These are phyloP conservation scores for Tachycineta bicolor DNA, from an alignment of 2,113 vertebrate genomes.

Conservation along the genomic window DNA sequence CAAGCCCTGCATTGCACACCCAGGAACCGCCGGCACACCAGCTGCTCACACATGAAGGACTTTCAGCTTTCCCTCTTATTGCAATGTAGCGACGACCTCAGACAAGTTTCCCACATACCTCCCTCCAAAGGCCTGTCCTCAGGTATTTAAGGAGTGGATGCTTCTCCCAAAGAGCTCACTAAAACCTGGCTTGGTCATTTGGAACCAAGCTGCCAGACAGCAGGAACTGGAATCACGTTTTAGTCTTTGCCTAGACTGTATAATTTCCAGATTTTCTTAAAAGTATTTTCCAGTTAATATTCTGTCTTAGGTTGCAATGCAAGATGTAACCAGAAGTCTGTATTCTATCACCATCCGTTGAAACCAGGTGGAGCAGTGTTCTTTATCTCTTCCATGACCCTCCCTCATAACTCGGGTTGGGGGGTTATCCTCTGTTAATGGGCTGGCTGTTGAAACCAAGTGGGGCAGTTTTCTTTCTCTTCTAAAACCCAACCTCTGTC, in stretches of 20 bases:
- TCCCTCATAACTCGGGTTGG: not conserved
- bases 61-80: not conserved
- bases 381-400: not conserved
- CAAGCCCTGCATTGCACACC: not conserved
- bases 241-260: not conserved
- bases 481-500: not conserved
- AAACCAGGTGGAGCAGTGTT: not conserved
- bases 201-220: not conserved
- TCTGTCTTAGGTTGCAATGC: not conserved
- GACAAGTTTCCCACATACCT: not conserved
- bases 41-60: not conserved
- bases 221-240: not conserved
- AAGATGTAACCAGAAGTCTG: not conserved
- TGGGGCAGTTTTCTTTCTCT: not conserved
- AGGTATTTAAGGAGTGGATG: not conserved
- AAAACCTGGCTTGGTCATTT: not conserved
- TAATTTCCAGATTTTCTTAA: not conserved
- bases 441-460: not conserved
- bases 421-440: not conserved
- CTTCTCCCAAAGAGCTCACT: not conserved
- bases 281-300: not conserved
- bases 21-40: rapidly evolving
- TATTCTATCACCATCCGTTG: not conserved
- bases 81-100: not conserved
- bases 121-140: not conserved